Percentiles rank a stretch among this genome's conserved stretches.
Evolutionary conservation across 1,140 invertebrate genomes (phyloP).

Genomic region (Bombus confusus): DNA sequence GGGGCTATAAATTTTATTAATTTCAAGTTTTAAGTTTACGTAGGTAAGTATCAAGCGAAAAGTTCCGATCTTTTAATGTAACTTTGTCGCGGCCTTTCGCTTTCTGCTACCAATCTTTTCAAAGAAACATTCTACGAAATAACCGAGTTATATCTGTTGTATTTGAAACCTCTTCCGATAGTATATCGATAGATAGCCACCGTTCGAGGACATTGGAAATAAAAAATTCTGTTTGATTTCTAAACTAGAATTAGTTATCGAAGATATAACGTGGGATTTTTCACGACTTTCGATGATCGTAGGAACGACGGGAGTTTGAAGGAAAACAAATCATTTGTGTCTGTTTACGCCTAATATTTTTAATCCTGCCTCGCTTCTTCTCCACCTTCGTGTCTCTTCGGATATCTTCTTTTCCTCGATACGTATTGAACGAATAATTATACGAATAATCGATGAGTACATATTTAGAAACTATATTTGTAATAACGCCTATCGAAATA

Average conservation of each 20-base stretch:
- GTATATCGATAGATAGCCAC: too few species aligned
- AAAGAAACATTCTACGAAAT: neutral
- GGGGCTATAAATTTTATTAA: neutral
- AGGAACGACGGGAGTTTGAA: too few species aligned
- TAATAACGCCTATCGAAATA: neutral
- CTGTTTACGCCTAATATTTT: too few species aligned
- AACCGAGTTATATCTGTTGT: neutral
- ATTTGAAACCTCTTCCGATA: too few species aligned
- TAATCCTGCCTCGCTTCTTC: neutral
- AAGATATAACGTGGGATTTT: neutral
- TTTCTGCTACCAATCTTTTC: neutral
- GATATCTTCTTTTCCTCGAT: neutral
- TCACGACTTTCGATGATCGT: neutral
- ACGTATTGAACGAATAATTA: too few species aligned
- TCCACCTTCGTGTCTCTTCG: neutral
- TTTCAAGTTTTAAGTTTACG: neutral
- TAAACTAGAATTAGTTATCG: neutral
- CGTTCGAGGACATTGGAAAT: too few species aligned
- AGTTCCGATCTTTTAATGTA: neutral
- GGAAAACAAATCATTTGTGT: too few species aligned
- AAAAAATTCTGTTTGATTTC: neutral
- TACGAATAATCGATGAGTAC: too few species aligned
- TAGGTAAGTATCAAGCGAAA: neutral
- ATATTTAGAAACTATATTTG: too few species aligned
- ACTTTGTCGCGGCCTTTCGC: too few species aligned